A percentile compares a stretch with the other conserved stretches of the same genome.
Evolutionary conservation across 2,797 vertebrate genomes (phyloP).

Genomic region (Diglossa cyanea): DNA sequence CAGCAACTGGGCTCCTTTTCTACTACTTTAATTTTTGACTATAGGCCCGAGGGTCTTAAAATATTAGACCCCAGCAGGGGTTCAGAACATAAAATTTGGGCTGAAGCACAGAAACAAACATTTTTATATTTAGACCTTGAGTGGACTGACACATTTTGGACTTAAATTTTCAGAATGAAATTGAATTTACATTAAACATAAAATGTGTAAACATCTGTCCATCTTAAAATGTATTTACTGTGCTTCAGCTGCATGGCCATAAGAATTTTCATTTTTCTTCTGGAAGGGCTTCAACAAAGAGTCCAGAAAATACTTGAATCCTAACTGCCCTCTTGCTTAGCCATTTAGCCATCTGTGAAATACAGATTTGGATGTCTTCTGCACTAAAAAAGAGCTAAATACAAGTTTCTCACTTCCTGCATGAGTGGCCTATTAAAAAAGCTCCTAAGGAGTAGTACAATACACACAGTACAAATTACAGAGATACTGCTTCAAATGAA

Average conservation of each 20-base stretch:
- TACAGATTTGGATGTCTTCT: background rate
- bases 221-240: background rate
- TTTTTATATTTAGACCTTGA: background rate
- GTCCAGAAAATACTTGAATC: background rate
- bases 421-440: background rate
- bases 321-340: background rate
- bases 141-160: background rate
- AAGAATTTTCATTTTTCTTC: background rate
- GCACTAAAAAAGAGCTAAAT: background rate
- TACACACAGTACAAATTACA: background rate
- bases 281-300: background rate
- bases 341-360: background rate
- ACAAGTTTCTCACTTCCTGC: background rate
- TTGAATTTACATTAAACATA: background rate
- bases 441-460: background rate
- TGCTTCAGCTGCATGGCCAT: background rate
- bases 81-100: background rate
- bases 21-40: background rate
- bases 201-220: background rate
- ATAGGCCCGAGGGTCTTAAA: background rate
- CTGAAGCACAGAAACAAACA: background rate
- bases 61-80: background rate
- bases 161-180: background rate
- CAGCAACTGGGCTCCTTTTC: background rate
- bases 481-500: background rate